Conservation (phyloP, 2,113 vertebrate species). For the Eclectus roratus region DNA sequence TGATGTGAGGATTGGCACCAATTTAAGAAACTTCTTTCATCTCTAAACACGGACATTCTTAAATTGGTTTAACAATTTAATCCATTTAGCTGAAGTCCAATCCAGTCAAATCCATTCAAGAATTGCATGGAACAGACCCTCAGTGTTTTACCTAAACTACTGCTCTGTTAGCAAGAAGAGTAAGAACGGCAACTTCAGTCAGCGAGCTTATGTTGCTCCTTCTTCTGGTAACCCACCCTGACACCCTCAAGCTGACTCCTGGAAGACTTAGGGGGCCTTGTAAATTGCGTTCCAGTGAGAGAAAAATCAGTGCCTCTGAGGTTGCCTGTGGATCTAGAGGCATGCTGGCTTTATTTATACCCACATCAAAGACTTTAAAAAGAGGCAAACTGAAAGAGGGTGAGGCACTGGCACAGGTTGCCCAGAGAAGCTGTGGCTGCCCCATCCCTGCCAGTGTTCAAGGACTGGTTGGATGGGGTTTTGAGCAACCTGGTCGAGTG, state of each 20-base stretch:
- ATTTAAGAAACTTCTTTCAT: constrained; percentile 50
- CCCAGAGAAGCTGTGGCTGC: not conserved
- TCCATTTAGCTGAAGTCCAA: constrained; percentile 54
- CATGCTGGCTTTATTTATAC: not conserved
- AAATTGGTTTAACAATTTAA: constrained; percentile 64
- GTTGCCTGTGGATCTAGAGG: not conserved
- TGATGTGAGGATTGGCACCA: constrained; percentile 56
- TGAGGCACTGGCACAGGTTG: not conserved
- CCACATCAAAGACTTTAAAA: not conserved
- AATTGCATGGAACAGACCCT: constrained; percentile 42
- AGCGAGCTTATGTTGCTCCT: not conserved
- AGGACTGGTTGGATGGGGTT: not conserved
- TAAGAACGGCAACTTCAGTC: not conserved
- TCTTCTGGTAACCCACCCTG: not conserved
- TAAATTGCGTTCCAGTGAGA: not conserved
- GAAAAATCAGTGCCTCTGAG: not conserved
- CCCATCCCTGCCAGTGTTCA: not conserved
- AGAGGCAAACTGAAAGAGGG: not conserved
- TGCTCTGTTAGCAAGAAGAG: not conserved
- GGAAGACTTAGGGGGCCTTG: not conserved
- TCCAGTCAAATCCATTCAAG: constrained; percentile 48
- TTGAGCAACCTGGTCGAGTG: not conserved
- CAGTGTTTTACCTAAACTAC: constrained; percentile 34
- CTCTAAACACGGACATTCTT: constrained; percentile 19
- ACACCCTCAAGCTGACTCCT: not conserved